Evolutionary conservation across 2,113 vertebrate species (phyloP).

Genomic region (Ceyx cyanopectus): DNA sequence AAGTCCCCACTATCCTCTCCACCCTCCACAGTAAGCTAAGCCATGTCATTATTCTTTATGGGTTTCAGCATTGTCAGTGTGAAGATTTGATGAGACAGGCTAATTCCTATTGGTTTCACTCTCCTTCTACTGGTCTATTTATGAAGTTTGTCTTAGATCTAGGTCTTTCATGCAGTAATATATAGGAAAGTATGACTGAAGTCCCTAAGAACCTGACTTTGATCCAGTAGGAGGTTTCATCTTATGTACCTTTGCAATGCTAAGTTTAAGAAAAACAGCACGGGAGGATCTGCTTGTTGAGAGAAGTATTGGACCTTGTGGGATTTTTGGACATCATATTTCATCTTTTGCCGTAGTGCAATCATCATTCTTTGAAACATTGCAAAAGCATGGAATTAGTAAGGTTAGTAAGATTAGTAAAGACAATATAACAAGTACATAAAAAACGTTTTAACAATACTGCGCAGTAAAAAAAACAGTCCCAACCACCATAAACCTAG

Average conservation of each 20-base stretch:
- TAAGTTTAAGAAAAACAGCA: not conserved
- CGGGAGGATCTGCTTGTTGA: not conserved
- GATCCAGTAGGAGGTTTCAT: not conserved
- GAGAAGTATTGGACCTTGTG: not conserved
- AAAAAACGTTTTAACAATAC: no score
- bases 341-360: not conserved
- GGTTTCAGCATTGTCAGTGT: not conserved
- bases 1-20: not conserved
- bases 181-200: not conserved
- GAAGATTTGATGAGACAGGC: accelerated
- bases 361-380: no score
- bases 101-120: not conserved
- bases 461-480: no score
- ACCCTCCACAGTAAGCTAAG: not conserved
- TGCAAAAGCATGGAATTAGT: no score
- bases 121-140: not conserved
- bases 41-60: not conserved
- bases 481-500: no score
- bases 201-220: not conserved
- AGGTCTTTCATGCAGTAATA: not conserved
- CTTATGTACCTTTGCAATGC: not conserved
- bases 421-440: no score
- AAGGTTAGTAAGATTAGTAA: no score
- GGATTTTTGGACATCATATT: not conserved
- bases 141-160: not conserved